Evolutionary conservation across 2,888 invertebrate species (phyloP).

Genomic region (Erebia ligea): DNA sequence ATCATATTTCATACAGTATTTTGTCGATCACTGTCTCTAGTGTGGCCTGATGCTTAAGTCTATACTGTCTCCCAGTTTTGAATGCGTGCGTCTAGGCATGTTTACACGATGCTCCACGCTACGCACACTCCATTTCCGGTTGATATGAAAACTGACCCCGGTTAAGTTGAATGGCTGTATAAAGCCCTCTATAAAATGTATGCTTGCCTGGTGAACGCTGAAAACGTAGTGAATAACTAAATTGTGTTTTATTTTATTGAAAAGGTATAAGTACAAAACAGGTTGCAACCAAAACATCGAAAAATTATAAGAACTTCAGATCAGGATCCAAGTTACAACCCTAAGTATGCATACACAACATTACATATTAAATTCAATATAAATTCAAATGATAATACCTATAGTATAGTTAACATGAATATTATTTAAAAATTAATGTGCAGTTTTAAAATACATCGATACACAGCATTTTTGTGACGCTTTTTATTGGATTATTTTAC

Average conservation of each 20-base stretch:
- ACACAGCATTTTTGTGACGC: constrained; percentile 7
- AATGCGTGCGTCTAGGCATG: constrained; percentile 75
- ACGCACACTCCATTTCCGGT: constrained; percentile 73
- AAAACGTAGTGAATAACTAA: constrained; percentile 44
- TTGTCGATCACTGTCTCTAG: background rate
- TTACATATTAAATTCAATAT: too few relatives aligned
- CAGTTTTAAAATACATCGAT: too few relatives aligned
- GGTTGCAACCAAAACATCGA: too few relatives aligned
- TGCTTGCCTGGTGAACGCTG: constrained; percentile 19
- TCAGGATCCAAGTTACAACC: too few relatives aligned
- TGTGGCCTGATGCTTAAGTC: background rate
- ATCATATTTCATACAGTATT: background rate
- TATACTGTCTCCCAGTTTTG: constrained; percentile 52
- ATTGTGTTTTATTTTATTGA: constrained; percentile 41
- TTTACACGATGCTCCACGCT: constrained; percentile 62
- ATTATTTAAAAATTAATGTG: too few relatives aligned
- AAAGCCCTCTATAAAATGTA: constrained; percentile 30
- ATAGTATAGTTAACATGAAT: too few relatives aligned
- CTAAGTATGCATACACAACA: too few relatives aligned
- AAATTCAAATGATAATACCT: too few relatives aligned
- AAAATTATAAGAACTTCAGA: too few relatives aligned
- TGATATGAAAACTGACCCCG: constrained; percentile 64
- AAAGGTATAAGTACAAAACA: too few relatives aligned
- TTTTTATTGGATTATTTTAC: background rate
- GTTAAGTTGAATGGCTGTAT: constrained; percentile 55